Evolutionary conservation across 2,797 vertebrate species (phyloP).

Genomic region (Lateolabrax maculatus): DNA sequence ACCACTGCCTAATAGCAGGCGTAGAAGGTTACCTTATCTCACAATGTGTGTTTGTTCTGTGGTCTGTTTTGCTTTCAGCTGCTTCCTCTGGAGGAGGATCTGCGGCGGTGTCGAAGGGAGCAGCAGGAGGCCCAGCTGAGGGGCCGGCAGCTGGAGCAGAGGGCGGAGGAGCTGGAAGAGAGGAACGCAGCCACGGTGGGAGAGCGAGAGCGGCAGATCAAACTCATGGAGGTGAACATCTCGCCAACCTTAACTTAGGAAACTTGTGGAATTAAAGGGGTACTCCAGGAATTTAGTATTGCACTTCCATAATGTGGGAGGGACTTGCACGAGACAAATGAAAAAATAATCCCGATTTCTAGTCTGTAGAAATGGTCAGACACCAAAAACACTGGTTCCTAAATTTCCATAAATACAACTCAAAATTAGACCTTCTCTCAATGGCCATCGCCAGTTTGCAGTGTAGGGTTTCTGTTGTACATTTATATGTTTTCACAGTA

Average conservation of each 20-base stretch:
- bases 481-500: not conserved
- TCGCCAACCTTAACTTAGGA: not conserved
- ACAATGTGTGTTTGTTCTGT: constrained; percentile 39
- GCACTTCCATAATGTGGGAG: not conserved
- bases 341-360: no score
- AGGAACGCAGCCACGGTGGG: constrained; percentile 86
- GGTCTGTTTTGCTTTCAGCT: constrained; percentile 83
- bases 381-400: not conserved
- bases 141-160: constrained; percentile 90
- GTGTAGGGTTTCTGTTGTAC: not conserved
- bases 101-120: constrained; percentile 87
- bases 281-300: not conserved
- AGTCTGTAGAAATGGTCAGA: not conserved
- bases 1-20: not conserved
- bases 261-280: not conserved
- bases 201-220: constrained; percentile 89
- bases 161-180: constrained; percentile 90
- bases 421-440: not conserved
- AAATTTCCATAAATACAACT: not conserved
- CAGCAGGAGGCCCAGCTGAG: constrained; percentile 90
- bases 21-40: constrained; percentile 33
- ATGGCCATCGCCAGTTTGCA: not conserved
- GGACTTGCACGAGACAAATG: no score
- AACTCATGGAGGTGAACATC: constrained; percentile 91
- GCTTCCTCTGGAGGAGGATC: constrained; percentile 90